Conservation (phyloP, 2,113 vertebrate species). For the Antigone vipio region DNA sequence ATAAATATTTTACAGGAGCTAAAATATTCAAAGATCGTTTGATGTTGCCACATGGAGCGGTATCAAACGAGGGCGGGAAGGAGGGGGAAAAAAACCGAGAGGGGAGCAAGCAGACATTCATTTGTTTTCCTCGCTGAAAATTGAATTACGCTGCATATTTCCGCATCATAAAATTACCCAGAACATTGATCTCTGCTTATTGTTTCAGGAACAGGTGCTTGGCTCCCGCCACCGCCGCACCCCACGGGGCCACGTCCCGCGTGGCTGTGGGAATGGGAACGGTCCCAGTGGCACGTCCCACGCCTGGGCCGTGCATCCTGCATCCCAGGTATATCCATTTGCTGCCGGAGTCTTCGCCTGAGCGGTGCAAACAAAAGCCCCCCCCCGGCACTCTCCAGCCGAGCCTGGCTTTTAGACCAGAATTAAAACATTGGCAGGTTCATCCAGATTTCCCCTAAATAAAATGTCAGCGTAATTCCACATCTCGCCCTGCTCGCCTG, state of each 20-base stretch:
- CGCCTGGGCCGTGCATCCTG: accelerated
- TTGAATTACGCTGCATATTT: background rate
- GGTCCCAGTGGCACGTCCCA: background rate
- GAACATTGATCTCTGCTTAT: background rate
- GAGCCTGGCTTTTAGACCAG: background rate
- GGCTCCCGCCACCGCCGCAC: background rate
- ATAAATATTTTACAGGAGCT: constrained; percentile 29
- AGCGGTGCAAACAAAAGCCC: accelerated
- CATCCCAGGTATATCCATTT: accelerated
- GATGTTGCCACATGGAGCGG: constrained; percentile 10
- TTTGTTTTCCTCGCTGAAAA: background rate
- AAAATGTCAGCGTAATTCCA: background rate
- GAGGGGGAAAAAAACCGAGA: background rate
- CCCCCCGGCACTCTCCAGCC: accelerated
- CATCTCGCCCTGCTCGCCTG: background rate
- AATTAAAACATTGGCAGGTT: background rate
- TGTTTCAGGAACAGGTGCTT: background rate
- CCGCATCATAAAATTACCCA: background rate
- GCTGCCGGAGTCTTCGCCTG: background rate
- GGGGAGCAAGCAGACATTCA: background rate
- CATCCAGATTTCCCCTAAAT: background rate
- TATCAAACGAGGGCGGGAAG: background rate
- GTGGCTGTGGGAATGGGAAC: accelerated
- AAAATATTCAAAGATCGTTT: background rate
- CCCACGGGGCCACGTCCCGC: accelerated